phyloP scores from a whole-genome alignment of 1,140 invertebrate genomes.

The Battus philenor region DNA sequence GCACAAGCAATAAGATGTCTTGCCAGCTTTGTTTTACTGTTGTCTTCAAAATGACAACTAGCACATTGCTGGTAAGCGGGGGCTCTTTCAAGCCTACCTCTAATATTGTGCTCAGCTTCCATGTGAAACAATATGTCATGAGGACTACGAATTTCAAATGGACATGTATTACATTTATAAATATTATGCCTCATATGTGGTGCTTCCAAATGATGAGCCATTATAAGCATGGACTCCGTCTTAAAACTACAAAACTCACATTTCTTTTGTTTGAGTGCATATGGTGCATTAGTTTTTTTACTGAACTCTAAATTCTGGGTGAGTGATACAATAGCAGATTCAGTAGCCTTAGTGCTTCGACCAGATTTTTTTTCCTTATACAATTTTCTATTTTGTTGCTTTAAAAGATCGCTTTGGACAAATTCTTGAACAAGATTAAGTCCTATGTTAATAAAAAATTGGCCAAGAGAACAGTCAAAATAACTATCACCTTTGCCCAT shows the following conservation, averaged over 20 bases:
- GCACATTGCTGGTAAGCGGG: constrained; percentile 94
- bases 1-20: constrained; percentile 92
- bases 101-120: constrained; percentile 91
- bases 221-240: constrained; percentile 91
- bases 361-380: constrained; percentile 77
- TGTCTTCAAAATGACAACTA: constrained; percentile 96
- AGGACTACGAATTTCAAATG: constrained; percentile 88
- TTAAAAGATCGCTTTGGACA: constrained; percentile 92
- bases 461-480: constrained; percentile 91
- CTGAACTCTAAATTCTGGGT: constrained; percentile 91
- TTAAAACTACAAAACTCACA: constrained; percentile 96
- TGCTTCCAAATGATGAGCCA: constrained; percentile 93
- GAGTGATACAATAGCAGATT: constrained; percentile 86
- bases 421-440: constrained; percentile 94
- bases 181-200: constrained; percentile 93
- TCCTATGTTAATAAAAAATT: constrained; percentile 95
- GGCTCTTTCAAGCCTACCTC: constrained; percentile 89
- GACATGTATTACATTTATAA: constrained; percentile 93
- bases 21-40: constrained; percentile 93
- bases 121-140: constrained; percentile 94
- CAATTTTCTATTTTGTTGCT: constrained; percentile 90
- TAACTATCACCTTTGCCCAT: constrained; percentile 78
- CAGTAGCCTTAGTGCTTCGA: constrained; percentile 82
- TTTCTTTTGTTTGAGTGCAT: constrained; percentile 87
- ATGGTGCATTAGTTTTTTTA: constrained; percentile 92